Evolutionary conservation across 2,797 vertebrate genomes (phyloP).

Genomic region (Syndactyla subalaris): DNA sequence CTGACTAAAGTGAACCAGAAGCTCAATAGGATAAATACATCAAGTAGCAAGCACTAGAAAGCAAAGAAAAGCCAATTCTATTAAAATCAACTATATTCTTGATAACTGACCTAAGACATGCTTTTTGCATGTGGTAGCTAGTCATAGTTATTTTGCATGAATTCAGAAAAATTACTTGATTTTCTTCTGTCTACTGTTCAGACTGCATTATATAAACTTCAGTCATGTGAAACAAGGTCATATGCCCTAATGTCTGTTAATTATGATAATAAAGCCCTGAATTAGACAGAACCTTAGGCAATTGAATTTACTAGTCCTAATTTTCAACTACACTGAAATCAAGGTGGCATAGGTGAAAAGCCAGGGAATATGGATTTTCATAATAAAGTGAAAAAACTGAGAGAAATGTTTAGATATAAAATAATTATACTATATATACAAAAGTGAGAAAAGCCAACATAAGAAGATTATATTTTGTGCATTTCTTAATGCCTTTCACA

Average conservation of each 20-base stretch:
- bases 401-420: not conserved
- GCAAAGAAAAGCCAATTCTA: not conserved
- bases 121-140: not conserved
- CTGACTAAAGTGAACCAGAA: not conserved
- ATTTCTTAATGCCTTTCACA: not conserved
- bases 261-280: not conserved
- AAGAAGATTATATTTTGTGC: not conserved
- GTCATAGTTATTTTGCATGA: not conserved
- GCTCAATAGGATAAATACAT: not conserved
- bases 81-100: not conserved
- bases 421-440: not conserved
- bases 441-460: not conserved
- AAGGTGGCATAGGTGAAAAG: not conserved
- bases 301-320: not conserved
- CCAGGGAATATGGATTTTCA: not conserved
- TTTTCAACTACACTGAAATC: not conserved
- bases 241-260: constrained; percentile 8
- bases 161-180: not conserved
- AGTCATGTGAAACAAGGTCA: constrained; percentile 6
- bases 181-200: not conserved
- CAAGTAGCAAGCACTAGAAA: not conserved
- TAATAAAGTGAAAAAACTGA: not conserved
- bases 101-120: not conserved
- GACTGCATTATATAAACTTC: not conserved
- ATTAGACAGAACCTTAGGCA: not conserved